Evolutionary conservation across 53 echinoderm and acorn worm genomes (phyloP), one percentile per base, ranked within the genome.

Genomic region (Holothuria scabra): DNA sequence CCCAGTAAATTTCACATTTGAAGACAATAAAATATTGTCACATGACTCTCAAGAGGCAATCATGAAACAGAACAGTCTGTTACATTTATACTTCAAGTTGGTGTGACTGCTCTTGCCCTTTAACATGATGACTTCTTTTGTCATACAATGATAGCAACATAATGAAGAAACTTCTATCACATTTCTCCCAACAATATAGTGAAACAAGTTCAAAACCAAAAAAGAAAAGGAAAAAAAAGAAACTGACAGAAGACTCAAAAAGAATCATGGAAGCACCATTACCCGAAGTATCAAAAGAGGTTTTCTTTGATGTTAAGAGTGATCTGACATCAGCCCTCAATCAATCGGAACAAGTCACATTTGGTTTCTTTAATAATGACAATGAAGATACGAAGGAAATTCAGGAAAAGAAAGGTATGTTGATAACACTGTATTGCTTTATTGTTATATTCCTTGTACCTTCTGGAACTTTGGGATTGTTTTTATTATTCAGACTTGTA

Each of bases 251-350:
- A 12, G 58, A 19, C 12, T 5, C 1, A 72, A 38, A 74, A 74
- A 3, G 44, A 52, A 52, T 16, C 18, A 18, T 74, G 13, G 91
- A 91, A 32, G 82, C 35, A 44, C 76, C 72, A 34, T 3, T 87
- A 12, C 97, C 93, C 2, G 92, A 94, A 57, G 97, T 96, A 11
- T 92, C 93, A 9, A 92, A 86, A 63, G 97, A 93, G 28, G 87
- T 64, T 11, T 94, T 88, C 90, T 93, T 67, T 52, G 89, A 96
- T n/a, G 93, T 94, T 14, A 85, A 71, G 34, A 66, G 71, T 41
- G 78, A 92, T 64, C 56, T 93, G 59, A 90, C 84, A 62, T 85
- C 87, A 68, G 90, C 76, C 5, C 88, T 93, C 67, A 84, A 75
- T 44, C 66, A 61, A 14, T 68, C 28, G 0, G 78, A 57, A 21